Evolutionary conservation across 2,113 vertebrate species (phyloP).

Genomic region (Phyllostomus discolor): DNA sequence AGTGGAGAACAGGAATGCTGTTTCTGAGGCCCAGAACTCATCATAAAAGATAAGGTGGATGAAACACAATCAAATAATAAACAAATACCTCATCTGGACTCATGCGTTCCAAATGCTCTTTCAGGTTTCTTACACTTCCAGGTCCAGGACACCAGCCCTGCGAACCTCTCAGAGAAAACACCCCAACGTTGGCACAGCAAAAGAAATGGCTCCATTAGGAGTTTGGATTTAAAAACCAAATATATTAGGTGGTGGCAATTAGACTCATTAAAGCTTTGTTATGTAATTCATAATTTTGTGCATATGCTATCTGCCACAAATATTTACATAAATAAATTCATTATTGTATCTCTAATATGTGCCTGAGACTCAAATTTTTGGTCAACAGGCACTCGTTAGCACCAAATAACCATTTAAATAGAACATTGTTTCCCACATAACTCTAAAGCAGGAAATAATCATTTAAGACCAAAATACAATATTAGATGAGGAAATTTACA

Average conservation of each 20-base stretch:
- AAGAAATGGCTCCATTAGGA: not conserved
- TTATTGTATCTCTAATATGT: not conserved
- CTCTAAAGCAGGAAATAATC: not conserved
- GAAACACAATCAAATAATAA: not conserved
- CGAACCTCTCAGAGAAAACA: not conserved
- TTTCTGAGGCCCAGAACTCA: not conserved
- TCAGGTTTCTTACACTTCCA: not conserved
- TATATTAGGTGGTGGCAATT: not conserved
- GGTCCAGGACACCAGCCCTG: not conserved
- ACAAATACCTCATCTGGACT: not conserved
- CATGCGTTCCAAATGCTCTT: not conserved
- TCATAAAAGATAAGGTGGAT: not conserved
- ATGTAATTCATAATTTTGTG: not conserved
- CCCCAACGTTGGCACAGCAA: not conserved
- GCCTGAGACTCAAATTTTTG: not conserved
- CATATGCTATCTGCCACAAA: not conserved
- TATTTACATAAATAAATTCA: not conserved
- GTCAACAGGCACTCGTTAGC: not conserved
- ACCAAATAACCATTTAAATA: not conserved
- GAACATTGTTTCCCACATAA: not conserved
- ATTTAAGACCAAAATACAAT: not conserved
- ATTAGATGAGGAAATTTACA: not conserved
- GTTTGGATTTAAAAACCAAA: not conserved
- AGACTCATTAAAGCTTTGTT: not conserved
- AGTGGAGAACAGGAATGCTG: not conserved